Evolutionary conservation across 2,113 vertebrate genomes (phyloP), one percentile per base, ranked within the genome.

Genomic region (Chionis minor): DNA sequence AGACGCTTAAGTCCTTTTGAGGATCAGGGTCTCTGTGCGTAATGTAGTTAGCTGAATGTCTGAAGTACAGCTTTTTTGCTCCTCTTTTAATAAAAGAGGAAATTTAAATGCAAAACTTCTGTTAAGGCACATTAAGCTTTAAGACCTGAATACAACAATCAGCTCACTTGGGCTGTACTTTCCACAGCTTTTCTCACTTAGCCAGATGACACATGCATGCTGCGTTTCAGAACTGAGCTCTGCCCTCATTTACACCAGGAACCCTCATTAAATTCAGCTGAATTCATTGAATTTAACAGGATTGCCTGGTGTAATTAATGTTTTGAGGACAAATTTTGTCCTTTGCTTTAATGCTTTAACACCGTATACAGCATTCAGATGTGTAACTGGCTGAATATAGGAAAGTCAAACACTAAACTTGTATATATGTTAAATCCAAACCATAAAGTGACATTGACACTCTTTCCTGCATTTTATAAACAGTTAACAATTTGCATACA

Each of bases 61-160:
- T 94, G 81, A 94, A 96, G 66, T 87, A 72, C 32, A 81, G 81
- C 35, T 59, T 94, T 71, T 85, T 89, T 91, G 86, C 84, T 90
- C 61, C 52, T 70, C 56, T 92, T 94, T 84, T 81, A 95, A 72
- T 81, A 84, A 47, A 84, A 79, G 49, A 72, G 73, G 86, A 67
- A 94, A 94, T 94, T 94, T 94, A 94, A 96, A 96, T 97, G 94
- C 89, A 94, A 81, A 96, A 96, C 72, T 97, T 86, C 80, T 89
- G 86, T 61, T 95, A 92, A 94, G 94, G 88, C 91, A 95, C 95
- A 92, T 94, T 94, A 95, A 94, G 86, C 88, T 94, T 94, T 94
- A 95, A 91, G 94, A 93, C 87, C 74, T 44, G 69, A 90, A 79
- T 63, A 49, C 77, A 95, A 88, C 72, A 40, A 75, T 84, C 83